Evolutionary conservation across 2,113 vertebrate genomes (phyloP), one percentile per base, ranked within the genome.

Genomic region (Gracilinanus agilis): DNA sequence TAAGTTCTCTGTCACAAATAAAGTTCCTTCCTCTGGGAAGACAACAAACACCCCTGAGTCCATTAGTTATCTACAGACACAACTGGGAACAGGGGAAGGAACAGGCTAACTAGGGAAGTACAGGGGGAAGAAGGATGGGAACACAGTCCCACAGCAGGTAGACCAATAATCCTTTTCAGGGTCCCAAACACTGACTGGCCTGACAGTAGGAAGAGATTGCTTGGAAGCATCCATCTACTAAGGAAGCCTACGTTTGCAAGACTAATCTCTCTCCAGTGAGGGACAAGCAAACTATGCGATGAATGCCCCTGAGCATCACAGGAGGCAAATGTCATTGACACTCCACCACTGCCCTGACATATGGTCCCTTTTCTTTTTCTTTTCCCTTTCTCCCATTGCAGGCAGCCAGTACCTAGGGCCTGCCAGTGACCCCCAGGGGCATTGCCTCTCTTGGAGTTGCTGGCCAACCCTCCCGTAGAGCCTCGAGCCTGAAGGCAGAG

Each of bases 231-330:
- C 44, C 21, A 92, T 91, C 44, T 12, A 55, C 24, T 88, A 53
- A 40, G 34, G 54, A 93, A 95, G 92, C 91, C 24, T 54, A 89
- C 91, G 53, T 53, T 61, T 83, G n/a, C n/a, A 40, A 40, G 29
- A 92, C 3, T 89, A 44, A 92, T 83, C 93, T 96, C 25, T 44
- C 27, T 95, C 91, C 92, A 54, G 29, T 19, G 40, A 29, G 16
- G 92, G 24, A 93, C 89, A 25, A 49, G 61, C 54, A 95, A 92
- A 92, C 92, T 88, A 92, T 40, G 19, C 44, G 19, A 53, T 75
- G 94, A 54, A 95, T 56, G 3, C 56, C 40, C 90, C 75, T 8
- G 19, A 83, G 67, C 67, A 83, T 83, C 67, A 83, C 67, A 83
- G 67, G n/a, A 83, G 67, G 67, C 67, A 83, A 83, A 83, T 83